Base-by-base conservation (phyloP, 1,140 invertebrate genomes). In the Saccostrea glomerata region DNA sequence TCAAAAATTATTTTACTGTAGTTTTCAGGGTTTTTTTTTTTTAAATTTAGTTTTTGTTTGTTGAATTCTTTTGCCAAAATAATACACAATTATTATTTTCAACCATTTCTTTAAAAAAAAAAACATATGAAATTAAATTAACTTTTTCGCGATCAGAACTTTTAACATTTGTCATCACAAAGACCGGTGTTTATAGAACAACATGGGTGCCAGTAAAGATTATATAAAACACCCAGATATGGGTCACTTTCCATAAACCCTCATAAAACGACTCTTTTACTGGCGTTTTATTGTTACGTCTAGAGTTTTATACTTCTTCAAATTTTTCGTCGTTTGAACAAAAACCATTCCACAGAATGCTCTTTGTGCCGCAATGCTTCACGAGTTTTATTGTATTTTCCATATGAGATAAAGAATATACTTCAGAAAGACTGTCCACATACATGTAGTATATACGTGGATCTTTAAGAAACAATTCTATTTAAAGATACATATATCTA, bases 301-400 rank as follows among this genome's bases (percentile, higher is more conserved):
- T 77, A 30, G 25, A 77, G 70, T 77, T 77, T 77, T 77, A 77
- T 77, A 77, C 70, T 77, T 77, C 70, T 77, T 77, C 70, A 77
- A 77, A 77, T 77, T 30, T 25, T 77, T 13, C 13, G 70, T 77
- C 70, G 70, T 77, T 77, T 77, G 70, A 77, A 77, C 70, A 77
- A 77, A 77, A 77, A 77, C 70, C 70, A 77, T 77, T 11, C 11
- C 70, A 13, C 70, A 15, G 13, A 36, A 23, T 12, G 30, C 70
- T 36, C 70, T 77, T 25, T 36, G 12, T 77, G 70, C 25, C 36
- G 70, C 70, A 77, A 77, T 25, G 70, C 70, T 77, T 77, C 30
- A 77, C 23, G 36, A 36, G 70, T 77, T 77, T 77, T 77, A 77
- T 77, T 77, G 11, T 23, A 25, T 77, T 77, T 77, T 77, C 6